These are phyloP conservation scores for Metopia argyrocephala DNA, from an alignment of 2,888 invertebrate species.

Conservation along the genomic window DNA sequence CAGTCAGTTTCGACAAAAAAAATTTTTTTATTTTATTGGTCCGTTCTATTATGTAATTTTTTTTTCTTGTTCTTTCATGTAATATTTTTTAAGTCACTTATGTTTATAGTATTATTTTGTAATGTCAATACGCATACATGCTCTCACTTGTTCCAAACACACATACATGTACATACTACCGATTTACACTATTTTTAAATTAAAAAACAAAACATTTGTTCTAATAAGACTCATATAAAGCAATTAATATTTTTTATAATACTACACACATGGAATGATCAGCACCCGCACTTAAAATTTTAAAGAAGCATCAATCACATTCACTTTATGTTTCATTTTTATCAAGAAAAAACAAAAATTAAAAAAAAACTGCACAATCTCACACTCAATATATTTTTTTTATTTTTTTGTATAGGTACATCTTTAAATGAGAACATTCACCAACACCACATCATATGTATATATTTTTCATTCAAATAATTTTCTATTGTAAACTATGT, in stretches of 20 bases:
- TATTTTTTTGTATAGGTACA: constrained; percentile 45
- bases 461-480: constrained; percentile 51
- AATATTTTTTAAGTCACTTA: constrained; percentile 22
- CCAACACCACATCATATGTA: constrained; percentile 38
- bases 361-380: constrained; percentile 46
- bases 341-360: constrained; percentile 6
- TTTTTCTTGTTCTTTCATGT: constrained; percentile 5
- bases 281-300: constrained; percentile 57
- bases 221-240: constrained; percentile 28
- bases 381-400: constrained; percentile 28
- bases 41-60: constrained; percentile 29
- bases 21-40: constrained; percentile 51
- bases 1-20: constrained; percentile 47
- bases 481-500: constrained; percentile 5
- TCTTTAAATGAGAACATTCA: constrained; percentile 46
- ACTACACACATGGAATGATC: constrained; percentile 63
- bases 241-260: constrained; percentile 44
- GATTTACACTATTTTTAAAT: constrained; percentile 39
- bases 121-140: constrained; percentile 33
- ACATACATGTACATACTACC: constrained; percentile 20
- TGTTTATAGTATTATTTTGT: constrained; percentile 38
- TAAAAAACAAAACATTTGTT: constrained; percentile 28
- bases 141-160: constrained; percentile 16
- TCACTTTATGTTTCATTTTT: not conserved
- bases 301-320: constrained; percentile 21